A percentile compares a stretch with the other conserved stretches of the same genome.
These are phyloP conservation scores for Poeciliopsis turrubarensis DNA, from an alignment of 2,113 vertebrate genomes.

Conservation along the genomic window DNA sequence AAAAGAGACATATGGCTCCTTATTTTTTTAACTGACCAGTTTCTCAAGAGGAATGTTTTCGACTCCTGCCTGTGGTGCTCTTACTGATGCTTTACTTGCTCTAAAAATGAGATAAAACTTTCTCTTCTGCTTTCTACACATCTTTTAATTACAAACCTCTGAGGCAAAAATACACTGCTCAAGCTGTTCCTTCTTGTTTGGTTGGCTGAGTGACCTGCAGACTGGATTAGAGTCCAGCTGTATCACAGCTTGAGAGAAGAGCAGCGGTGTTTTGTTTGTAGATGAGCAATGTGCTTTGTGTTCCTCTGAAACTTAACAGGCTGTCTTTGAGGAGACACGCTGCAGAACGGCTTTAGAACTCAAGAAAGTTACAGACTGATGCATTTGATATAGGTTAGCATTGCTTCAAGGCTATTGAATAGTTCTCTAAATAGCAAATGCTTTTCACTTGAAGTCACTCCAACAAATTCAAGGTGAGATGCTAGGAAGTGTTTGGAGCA, in stretches of 20 bases:
- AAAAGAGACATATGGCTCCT: neutral
- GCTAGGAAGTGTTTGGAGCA: neutral
- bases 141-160: conserved; percentile 1
- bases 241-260: conserved; percentile 36
- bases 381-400: conserved; percentile 20
- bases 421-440: conserved; percentile 11
- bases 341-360: conserved; percentile 18
- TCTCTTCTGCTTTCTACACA: conserved; percentile 7
- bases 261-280: conserved; percentile 7
- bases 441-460: neutral
- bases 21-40: neutral
- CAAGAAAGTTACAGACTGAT: conserved; percentile 17
- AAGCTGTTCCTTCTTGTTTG: conserved; percentile 46
- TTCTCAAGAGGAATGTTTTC: neutral
- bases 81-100: neutral
- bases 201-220: conserved; percentile 36
- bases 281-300: neutral
- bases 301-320: neutral
- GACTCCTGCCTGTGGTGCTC: neutral
- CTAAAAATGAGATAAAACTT: neutral
- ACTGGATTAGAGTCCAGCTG: conserved; percentile 67
- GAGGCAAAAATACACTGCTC: conserved; percentile 15
- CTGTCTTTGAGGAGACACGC: conserved; percentile 2
- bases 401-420: conserved; percentile 34
- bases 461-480: conserved; percentile 12